phyloP scores from a whole-genome alignment of 2,797 vertebrate genomes.

The Channallabes apus region DNA sequence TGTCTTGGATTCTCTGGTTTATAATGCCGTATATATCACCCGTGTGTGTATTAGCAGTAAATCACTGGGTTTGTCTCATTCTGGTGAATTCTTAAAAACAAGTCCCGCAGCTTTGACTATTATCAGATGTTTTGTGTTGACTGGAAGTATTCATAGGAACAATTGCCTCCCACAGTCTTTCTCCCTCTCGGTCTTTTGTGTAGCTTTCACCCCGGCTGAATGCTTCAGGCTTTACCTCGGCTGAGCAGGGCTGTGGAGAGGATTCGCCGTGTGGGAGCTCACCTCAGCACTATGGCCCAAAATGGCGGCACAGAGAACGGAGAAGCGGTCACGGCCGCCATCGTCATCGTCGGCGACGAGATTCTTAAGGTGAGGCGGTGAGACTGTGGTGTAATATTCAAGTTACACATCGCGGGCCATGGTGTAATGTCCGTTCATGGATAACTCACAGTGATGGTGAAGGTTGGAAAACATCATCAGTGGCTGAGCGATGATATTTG shows the following conservation, averaged over 20 bases:
- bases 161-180: background rate
- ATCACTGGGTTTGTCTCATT: background rate
- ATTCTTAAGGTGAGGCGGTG: slow-evolving; percentile 87
- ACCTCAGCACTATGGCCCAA: slow-evolving; percentile 72
- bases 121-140: background rate
- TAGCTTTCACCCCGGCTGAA: slow-evolving; percentile 46
- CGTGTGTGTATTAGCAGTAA: background rate
- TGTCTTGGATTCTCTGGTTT: no score
- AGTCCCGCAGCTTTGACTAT: background rate
- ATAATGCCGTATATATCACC: background rate
- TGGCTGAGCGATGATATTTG: background rate
- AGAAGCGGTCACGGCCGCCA: slow-evolving; percentile 81
- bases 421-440: background rate
- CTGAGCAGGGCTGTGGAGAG: slow-evolving; percentile 69
- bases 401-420: background rate
- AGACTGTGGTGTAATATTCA: background rate
- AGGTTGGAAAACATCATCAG: background rate
- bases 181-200: background rate
- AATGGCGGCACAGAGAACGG: slow-evolving; percentile 51
- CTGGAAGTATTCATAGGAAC: background rate
- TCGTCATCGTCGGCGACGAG: slow-evolving; percentile 93
- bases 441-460: background rate
- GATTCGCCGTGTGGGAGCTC: slow-evolving; percentile 68
- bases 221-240: slow-evolving; percentile 60
- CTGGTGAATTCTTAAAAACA: background rate